A percentile compares a stretch with the other conserved stretches of the same genome.
Conservation (phyloP, 2,797 vertebrate species). For the Lophura swinhoii region DNA sequence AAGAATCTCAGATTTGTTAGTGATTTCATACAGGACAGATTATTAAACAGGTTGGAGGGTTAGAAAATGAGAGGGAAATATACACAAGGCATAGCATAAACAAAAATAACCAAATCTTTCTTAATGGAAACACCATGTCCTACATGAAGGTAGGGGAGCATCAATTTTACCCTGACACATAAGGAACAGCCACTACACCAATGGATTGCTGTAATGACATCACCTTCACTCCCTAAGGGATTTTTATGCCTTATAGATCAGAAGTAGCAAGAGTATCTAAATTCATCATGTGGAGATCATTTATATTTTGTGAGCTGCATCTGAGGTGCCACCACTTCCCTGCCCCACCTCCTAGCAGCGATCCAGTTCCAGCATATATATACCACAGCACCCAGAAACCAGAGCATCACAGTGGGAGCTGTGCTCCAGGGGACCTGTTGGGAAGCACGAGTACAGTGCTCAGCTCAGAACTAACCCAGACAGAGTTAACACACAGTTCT, state of each 20-base stretch:
- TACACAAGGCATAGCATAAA: background rate
- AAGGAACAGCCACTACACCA: background rate
- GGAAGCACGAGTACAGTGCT: background rate
- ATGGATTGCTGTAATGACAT: background rate
- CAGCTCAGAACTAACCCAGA: background rate
- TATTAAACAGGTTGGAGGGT: background rate
- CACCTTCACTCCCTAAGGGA: background rate
- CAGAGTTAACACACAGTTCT: background rate
- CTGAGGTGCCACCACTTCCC: background rate
- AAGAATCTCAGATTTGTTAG: background rate
- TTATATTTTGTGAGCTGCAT: background rate
- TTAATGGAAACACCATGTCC: background rate
- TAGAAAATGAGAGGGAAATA: background rate
- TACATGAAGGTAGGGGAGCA: background rate
- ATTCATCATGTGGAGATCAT: background rate
- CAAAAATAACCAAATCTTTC: conserved; percentile 9
- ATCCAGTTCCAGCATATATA: background rate
- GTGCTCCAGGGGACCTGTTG: background rate
- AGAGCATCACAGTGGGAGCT: background rate
- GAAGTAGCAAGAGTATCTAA: background rate
- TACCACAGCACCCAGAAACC: background rate
- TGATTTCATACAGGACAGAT: background rate
- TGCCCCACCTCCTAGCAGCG: background rate
- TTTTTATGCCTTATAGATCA: background rate
- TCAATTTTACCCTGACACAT: background rate